phyloP scores from a whole-genome alignment of 2,113 vertebrate species.

The Typhlomys cinereus region DNA sequence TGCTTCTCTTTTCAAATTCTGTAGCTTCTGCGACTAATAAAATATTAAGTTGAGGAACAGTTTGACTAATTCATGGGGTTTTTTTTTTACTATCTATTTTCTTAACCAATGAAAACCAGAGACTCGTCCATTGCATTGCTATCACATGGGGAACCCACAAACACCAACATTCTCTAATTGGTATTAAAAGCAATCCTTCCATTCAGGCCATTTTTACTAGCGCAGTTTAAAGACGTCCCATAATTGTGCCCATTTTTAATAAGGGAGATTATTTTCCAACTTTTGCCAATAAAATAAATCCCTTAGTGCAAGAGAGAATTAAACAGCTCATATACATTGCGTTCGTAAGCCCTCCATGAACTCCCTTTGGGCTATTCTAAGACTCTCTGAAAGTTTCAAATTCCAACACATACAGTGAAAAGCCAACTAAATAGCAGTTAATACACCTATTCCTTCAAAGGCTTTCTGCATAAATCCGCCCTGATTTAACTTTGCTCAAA shows the following conservation, averaged over 20 bases:
- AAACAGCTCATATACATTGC: not conserved
- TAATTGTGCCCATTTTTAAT: conserved; percentile 13
- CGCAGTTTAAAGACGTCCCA: not conserved
- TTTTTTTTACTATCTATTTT: conserved; percentile 41
- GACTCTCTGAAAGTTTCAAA: conserved; percentile 13
- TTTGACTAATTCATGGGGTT: conserved; percentile 27
- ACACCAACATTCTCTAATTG: not conserved
- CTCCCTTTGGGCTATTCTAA: conserved; percentile 1
- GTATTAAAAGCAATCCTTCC: not conserved
- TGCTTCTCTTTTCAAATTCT: conserved; percentile 18
- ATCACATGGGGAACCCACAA: not conserved
- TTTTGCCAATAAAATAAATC: conserved; percentile 3
- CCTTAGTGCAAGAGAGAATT: not conserved
- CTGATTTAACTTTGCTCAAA: conserved; percentile 9
- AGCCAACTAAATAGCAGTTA: not conserved
- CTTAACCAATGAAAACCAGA: conserved; percentile 21
- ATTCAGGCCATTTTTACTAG: not conserved
- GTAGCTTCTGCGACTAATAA: conserved; percentile 58
- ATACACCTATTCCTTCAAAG: not conserved
- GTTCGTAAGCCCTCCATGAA: conserved; percentile 38
- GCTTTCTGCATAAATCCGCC: not conserved
- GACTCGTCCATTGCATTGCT: not conserved
- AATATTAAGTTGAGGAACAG: conserved; percentile 42
- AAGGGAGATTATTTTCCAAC: not conserved
- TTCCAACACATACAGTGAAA: conserved; percentile 14